These are phyloP conservation scores for Nomada fabriciana DNA, from an alignment of 2,888 invertebrate species.

Conservation along the genomic window DNA sequence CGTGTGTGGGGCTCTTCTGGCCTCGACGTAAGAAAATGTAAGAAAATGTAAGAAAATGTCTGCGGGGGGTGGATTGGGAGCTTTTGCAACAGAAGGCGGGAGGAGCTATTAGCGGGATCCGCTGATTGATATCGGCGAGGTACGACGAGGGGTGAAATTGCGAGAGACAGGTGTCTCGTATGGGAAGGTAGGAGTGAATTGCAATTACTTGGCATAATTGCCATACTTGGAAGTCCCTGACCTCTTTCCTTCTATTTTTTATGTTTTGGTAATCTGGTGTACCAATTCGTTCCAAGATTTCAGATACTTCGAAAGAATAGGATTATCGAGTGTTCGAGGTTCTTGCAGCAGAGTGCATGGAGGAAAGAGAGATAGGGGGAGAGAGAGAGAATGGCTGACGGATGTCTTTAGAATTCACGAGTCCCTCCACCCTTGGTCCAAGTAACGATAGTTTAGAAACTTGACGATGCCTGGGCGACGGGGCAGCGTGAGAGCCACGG, in stretches of 20 bases:
- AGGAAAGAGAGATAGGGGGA: neutral
- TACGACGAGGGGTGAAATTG: neutral
- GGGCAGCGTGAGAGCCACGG: conserved; percentile 82
- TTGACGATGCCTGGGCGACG: conserved; percentile 79
- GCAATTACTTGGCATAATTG: no score
- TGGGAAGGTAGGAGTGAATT: no score
- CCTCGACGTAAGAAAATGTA: conserved; percentile 6
- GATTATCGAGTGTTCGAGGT: neutral
- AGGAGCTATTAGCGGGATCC: neutral
- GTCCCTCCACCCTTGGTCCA: conserved; percentile 65
- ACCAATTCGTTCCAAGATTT: neutral
- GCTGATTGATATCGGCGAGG: neutral
- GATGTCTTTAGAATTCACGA: conserved; percentile 68
- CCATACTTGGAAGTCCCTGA: no score
- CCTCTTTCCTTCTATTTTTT: no score
- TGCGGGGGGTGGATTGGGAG: neutral
- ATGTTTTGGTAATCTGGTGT: no score
- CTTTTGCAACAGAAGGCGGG: neutral
- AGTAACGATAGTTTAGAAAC: conserved; percentile 83
- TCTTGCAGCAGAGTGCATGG: neutral
- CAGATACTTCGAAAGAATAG: neutral
- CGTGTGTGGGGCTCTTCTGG: neutral
- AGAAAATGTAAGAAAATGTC: no score
- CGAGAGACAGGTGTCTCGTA: neutral
- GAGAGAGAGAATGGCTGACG: conserved; percentile 41